Evolutionary conservation across 2,113 vertebrate genomes (phyloP).

Genomic region (Danionella cerebrum): DNA sequence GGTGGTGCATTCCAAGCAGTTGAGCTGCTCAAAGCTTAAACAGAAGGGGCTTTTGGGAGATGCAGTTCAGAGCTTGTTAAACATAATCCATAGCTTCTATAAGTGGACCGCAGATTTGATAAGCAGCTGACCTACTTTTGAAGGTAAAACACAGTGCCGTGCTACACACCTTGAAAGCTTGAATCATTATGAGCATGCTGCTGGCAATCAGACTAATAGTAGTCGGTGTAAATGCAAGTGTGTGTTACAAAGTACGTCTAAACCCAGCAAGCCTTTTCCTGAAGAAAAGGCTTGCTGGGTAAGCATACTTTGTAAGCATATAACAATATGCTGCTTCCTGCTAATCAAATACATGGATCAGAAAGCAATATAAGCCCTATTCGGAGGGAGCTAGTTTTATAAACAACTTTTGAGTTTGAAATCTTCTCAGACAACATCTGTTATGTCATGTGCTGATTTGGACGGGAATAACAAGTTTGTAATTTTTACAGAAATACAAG

Average conservation of each 20-base stretch:
- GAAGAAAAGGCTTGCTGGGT: too few relatives aligned
- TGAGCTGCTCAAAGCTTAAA: constrained; percentile 25
- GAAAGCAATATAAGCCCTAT: constrained; percentile 3
- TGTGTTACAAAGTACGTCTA: neutral
- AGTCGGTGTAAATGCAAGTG: neutral
- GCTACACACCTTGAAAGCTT: neutral
- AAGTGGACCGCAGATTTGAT: constrained; percentile 30
- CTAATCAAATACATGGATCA: constrained; percentile 26
- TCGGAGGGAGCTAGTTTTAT: too few relatives aligned
- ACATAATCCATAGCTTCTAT: constrained; percentile 39
- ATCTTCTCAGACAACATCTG: too few relatives aligned
- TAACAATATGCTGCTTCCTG: constrained; percentile 21
- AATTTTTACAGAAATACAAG: too few relatives aligned
- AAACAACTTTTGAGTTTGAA: too few relatives aligned
- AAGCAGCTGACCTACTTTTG: constrained; percentile 30
- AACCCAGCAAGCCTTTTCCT: constrained; percentile 17
- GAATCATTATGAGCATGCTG: neutral
- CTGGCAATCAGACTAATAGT: neutral
- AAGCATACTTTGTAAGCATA: constrained; percentile 23
- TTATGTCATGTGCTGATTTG: too few relatives aligned
- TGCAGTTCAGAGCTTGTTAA: constrained; percentile 36
- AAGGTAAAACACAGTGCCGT: constrained; percentile 9
- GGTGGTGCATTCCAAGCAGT: neutral
- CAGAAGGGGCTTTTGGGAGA: constrained; percentile 36
- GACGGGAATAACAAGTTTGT: too few relatives aligned